Evolutionary conservation across 2,113 vertebrate species (phyloP).

Genomic region (Hemiscyllium ocellatum): DNA sequence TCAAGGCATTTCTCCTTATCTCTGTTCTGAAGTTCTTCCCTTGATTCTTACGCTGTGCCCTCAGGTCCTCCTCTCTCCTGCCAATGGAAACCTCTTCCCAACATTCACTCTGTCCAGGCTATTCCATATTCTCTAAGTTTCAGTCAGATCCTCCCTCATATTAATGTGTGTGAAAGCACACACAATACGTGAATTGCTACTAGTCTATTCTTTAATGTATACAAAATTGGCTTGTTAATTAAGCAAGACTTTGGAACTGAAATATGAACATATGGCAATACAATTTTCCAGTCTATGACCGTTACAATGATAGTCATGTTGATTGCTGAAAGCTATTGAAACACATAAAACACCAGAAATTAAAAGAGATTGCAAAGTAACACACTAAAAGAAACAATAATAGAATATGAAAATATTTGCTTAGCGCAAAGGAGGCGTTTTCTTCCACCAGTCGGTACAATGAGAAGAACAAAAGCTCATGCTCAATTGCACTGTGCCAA

Average conservation of each 20-base stretch:
- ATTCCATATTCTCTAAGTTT: too few relatives aligned
- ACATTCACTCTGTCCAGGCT: too few relatives aligned
- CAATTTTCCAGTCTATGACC: neutral
- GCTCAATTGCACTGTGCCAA: neutral
- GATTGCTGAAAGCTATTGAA: neutral
- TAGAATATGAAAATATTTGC: neutral
- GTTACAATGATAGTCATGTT: neutral
- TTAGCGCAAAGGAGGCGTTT: neutral
- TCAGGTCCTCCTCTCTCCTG: too few relatives aligned
- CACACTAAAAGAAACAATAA: neutral
- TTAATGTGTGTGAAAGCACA: neutral
- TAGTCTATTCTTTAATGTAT: too few relatives aligned
- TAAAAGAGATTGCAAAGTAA: neutral
- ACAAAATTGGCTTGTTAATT: neutral
- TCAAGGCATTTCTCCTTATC: too few relatives aligned
- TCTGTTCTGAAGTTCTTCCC: too few relatives aligned
- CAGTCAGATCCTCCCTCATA: neutral
- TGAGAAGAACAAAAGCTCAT: neutral
- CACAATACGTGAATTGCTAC: too few relatives aligned
- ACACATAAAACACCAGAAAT: neutral
- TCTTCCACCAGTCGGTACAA: neutral
- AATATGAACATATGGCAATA: neutral
- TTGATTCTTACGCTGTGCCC: too few relatives aligned
- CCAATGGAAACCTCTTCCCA: too few relatives aligned
- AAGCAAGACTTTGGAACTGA: neutral